Evolutionary conservation across 37 sponge, comb jelly and placozoan genomes (phyloP).

Genomic region (Diacarnus erythraeanus): DNA sequence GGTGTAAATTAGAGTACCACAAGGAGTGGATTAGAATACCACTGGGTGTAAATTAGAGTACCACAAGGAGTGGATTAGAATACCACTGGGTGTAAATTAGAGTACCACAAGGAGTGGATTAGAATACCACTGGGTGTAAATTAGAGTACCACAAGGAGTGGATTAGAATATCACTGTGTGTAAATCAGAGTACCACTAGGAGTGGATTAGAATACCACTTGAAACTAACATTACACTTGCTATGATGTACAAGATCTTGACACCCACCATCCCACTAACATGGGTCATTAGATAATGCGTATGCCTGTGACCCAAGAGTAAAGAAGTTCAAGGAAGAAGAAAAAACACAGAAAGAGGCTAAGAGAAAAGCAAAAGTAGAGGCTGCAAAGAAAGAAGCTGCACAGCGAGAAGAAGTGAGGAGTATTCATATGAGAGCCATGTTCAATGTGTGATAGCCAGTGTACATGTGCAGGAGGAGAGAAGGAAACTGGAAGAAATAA

Average conservation of each 20-base stretch:
- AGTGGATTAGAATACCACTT: too few relatives aligned
- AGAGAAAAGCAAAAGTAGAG: conserved; percentile 78
- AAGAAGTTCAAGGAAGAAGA: conserved; percentile 80
- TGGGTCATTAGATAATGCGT: conserved; percentile 71
- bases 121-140: too few relatives aligned
- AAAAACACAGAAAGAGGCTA: conserved; percentile 74
- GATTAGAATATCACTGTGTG: too few relatives aligned
- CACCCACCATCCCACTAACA: background rate
- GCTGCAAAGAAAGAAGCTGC: conserved; percentile 53
- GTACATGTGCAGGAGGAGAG: conserved; percentile 46
- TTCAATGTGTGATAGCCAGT: background rate
- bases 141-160: too few relatives aligned
- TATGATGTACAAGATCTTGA: background rate
- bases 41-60: too few relatives aligned
- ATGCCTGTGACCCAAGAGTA: conserved; percentile 89
- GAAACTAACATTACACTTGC: background rate
- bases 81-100: too few relatives aligned
- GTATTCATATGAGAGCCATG: background rate
- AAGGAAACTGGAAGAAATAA: conserved; percentile 69
- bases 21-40: too few relatives aligned
- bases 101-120: too few relatives aligned
- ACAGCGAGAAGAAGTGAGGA: conserved; percentile 50
- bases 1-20: too few relatives aligned
- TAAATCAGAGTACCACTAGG: too few relatives aligned
- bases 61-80: too few relatives aligned